Conservation (phyloP, 2,797 vertebrate genomes). For the Sternotherus odoratus region DNA sequence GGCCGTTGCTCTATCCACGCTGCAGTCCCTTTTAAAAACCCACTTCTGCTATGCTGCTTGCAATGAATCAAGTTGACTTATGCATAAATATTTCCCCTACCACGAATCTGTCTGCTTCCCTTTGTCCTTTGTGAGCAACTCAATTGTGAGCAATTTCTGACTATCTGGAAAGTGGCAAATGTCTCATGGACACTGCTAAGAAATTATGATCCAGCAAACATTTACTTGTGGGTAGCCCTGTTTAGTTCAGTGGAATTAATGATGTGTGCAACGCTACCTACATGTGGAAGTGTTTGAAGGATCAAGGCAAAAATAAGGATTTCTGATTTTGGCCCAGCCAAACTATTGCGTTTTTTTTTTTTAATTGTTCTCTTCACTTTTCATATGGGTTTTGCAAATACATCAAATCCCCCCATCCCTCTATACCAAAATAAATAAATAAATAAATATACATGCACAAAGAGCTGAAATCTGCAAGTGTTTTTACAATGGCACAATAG, state of each 20-base stretch:
- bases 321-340: not conserved
- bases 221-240: not conserved
- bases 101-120: not conserved
- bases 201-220: not conserved
- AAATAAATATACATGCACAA: accelerated
- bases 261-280: not conserved
- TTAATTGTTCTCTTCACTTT: not conserved
- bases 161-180: not conserved
- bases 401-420: not conserved
- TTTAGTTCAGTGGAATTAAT: not conserved
- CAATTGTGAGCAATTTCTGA: not conserved
- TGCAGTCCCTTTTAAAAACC: not conserved
- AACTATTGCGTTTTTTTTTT: not conserved
- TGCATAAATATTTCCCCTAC: not conserved
- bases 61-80: not conserved
- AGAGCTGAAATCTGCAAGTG: not conserved
- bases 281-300: not conserved
- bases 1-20: not conserved
- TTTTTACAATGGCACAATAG: not conserved
- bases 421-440: not conserved
- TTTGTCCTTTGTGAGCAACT: not conserved
- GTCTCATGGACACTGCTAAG: not conserved
- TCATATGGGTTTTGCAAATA: not conserved
- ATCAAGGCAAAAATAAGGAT: not conserved
- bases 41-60: not conserved